Conservation (phyloP, 2,797 vertebrate species). For the Limosa lapponica region DNA sequence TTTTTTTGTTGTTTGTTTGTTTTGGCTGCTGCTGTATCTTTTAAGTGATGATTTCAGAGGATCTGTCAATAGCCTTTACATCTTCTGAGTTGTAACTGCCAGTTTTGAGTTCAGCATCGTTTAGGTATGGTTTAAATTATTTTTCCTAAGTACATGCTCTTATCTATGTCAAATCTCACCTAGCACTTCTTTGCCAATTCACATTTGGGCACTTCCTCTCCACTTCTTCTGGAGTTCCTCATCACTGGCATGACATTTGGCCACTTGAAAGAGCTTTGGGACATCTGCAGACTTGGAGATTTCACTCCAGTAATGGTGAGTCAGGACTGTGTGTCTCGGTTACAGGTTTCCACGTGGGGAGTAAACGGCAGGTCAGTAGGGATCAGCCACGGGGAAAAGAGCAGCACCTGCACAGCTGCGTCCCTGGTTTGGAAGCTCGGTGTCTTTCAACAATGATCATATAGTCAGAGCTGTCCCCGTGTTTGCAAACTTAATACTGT, state of each 20-base stretch:
- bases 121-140: not conserved
- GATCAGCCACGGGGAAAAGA: not conserved
- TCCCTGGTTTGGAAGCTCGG: not conserved
- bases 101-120: not conserved
- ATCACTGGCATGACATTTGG: not conserved
- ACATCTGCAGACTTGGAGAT: not conserved
- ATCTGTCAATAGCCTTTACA: not conserved
- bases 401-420: not conserved
- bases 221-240: not conserved
- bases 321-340: not conserved
- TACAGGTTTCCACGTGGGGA: not conserved
- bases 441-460: not conserved
- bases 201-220: not conserved
- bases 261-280: not conserved
- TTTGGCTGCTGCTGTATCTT: not conserved
- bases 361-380: not conserved
- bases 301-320: not conserved
- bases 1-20: not conserved
- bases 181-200: not conserved
- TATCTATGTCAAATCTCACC: not conserved
- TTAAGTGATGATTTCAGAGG: not conserved
- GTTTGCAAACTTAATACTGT: not conserved
- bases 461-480: not conserved
- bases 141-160: not conserved
- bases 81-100: not conserved